These are phyloP conservation scores for Acanthornis magna DNA, from an alignment of 2,797 vertebrate genomes.

Conservation along the genomic window DNA sequence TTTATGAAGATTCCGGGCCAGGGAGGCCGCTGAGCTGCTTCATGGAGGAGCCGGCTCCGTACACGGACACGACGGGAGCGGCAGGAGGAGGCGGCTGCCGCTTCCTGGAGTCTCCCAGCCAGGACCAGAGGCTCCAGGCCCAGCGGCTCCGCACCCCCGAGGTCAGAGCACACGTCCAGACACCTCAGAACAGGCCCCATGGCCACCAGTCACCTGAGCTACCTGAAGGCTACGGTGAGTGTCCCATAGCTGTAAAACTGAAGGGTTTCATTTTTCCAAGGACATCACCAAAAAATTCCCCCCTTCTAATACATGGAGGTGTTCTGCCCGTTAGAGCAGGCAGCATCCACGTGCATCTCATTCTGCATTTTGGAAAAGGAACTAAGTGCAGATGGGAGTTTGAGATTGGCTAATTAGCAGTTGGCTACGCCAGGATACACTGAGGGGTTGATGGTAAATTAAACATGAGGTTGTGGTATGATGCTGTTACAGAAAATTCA, in stretches of 20 bases:
- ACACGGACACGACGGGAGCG: constrained; percentile 89
- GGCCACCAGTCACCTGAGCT: constrained; percentile 95
- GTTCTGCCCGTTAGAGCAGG: neutral
- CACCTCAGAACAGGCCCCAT: constrained; percentile 91
- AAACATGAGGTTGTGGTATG: constrained; percentile 52
- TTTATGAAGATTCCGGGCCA: constrained; percentile 87
- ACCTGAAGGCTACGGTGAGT: constrained; percentile 88
- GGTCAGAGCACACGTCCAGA: constrained; percentile 85
- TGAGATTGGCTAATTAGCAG: constrained; percentile 42
- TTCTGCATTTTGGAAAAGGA: neutral
- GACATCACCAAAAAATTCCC: neutral
- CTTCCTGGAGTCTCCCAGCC: constrained; percentile 87
- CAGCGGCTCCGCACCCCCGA: constrained; percentile 90
- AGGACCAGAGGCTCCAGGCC: constrained; percentile 88
- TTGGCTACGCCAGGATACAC: constrained; percentile 38
- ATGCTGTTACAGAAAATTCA: constrained; percentile 36
- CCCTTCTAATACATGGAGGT: neutral
- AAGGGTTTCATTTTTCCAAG: rapidly evolving
- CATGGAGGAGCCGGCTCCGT: constrained; percentile 93
- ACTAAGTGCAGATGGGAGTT: neutral
- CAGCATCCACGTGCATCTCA: neutral
- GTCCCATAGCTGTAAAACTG: neutral
- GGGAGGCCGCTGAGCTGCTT: constrained; percentile 89
- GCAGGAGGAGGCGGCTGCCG: constrained; percentile 90
- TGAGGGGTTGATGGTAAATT: constrained; percentile 47